A percentile compares a stretch with the other conserved stretches of the same genome.
Evolutionary conservation across 2,888 invertebrate genomes (phyloP).

Genomic region (Euzophera pinguis): DNA sequence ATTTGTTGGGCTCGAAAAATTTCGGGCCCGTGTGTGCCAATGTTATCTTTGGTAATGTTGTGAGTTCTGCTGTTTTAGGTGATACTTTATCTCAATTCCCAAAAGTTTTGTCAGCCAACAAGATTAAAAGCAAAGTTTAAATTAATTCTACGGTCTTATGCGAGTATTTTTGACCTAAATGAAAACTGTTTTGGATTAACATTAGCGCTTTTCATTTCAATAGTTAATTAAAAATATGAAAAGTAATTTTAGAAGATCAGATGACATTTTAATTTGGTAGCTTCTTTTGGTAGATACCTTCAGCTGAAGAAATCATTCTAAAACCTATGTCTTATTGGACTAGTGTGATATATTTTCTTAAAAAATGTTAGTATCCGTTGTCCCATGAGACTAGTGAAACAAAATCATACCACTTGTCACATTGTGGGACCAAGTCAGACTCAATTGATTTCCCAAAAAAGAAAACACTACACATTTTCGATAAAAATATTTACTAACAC

Average conservation of each 20-base stretch:
- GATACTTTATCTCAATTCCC: conserved; percentile 68
- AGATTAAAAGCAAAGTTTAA: conserved; percentile 76
- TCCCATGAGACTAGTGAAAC: too few species aligned
- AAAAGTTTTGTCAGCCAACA: conserved; percentile 67
- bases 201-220: neutral
- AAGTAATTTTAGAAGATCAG: neutral
- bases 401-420: too few species aligned
- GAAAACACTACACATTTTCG: too few species aligned
- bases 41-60: conserved; percentile 53
- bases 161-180: conserved; percentile 55
- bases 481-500: too few species aligned
- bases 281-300: too few species aligned
- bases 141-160: conserved; percentile 64
- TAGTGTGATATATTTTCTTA: too few species aligned
- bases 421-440: too few species aligned
- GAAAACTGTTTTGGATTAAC: conserved; percentile 28
- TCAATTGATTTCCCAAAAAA: too few species aligned
- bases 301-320: too few species aligned
- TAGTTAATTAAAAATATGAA: neutral
- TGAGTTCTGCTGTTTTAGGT: conserved; percentile 61
- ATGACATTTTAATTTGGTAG: too few species aligned
- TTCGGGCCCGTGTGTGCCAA: conserved; percentile 25
- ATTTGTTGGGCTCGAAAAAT: neutral
- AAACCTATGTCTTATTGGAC: too few species aligned
- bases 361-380: too few species aligned